Evolutionary conservation across 2,113 vertebrate genomes (phyloP).

Genomic region (Rhegmatorhina hoffmannsi): DNA sequence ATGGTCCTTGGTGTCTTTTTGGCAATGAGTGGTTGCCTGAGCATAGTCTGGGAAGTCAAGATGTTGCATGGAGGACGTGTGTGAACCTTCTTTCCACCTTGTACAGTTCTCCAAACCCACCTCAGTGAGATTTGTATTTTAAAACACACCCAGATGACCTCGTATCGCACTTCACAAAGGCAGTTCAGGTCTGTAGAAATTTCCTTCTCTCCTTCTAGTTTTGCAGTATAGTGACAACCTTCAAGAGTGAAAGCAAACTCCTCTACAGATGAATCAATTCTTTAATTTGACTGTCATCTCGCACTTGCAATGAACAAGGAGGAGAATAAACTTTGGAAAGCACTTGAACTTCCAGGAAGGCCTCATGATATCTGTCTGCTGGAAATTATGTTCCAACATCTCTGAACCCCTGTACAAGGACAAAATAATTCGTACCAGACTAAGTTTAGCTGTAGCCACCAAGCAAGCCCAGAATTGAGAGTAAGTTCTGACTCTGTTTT

Average conservation of each 20-base stretch:
- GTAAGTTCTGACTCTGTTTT: not conserved
- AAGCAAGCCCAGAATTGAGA: not conserved
- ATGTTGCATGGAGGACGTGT: fast-evolving
- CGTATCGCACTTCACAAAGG: not conserved
- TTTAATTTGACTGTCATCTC: not conserved
- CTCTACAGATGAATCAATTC: not conserved
- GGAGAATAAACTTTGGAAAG: not conserved
- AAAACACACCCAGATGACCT: not conserved
- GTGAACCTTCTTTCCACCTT: not conserved
- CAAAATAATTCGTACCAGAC: not conserved
- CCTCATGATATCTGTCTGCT: not conserved
- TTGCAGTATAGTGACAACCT: not conserved
- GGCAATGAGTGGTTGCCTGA: not conserved
- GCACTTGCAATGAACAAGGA: not conserved
- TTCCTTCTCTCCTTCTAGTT: not conserved
- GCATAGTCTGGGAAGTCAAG: not conserved
- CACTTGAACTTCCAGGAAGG: not conserved
- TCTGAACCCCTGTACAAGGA: not conserved
- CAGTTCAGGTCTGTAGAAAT: not conserved
- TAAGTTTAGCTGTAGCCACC: not conserved
- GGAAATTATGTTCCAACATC: not conserved
- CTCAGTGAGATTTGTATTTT: not conserved
- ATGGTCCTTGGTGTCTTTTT: not conserved
- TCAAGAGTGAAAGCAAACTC: not conserved
- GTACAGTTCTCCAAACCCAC: not conserved